Percentiles rank a stretch among this genome's conserved stretches.
phyloP scores from a whole-genome alignment of 2,113 vertebrate genomes.

The Paratilapia polleni region DNA sequence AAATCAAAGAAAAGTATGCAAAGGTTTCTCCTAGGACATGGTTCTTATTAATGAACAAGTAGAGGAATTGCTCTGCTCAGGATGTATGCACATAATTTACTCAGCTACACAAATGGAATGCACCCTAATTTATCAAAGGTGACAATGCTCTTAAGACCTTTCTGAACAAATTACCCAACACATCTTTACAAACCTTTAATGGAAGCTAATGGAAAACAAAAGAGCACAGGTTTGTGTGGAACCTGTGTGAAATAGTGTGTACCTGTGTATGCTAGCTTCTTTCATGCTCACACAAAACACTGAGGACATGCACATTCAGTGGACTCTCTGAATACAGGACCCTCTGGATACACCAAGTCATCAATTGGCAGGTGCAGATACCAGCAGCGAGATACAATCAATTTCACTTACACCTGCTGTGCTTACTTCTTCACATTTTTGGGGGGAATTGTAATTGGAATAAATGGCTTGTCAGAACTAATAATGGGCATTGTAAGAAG shows the following conservation, averaged over 20 bases:
- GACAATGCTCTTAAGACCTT: slow-evolving; percentile 58
- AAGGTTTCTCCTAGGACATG: not conserved
- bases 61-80: not conserved
- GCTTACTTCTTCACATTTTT: slow-evolving; percentile 69
- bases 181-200: slow-evolving; percentile 63
- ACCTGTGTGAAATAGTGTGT: not conserved
- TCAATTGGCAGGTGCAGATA: slow-evolving; percentile 70
- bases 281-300: not conserved
- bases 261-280: not conserved
- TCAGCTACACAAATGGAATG: slow-evolving; percentile 37
- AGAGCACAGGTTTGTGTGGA: not conserved
- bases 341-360: slow-evolving; percentile 42
- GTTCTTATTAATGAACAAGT: slow-evolving; percentile 37
- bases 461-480: slow-evolving; percentile 78
- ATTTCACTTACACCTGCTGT: slow-evolving; percentile 73
- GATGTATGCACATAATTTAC: slow-evolving; percentile 47
- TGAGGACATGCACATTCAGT: not conserved
- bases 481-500: slow-evolving; percentile 71
- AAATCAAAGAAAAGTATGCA: not conserved
- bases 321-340: slow-evolving; percentile 13
- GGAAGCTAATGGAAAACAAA: slow-evolving; percentile 49
- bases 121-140: slow-evolving; percentile 62
- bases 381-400: slow-evolving; percentile 70
- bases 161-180: slow-evolving; percentile 59
- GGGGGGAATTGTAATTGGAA: slow-evolving; percentile 76